phyloP scores from a whole-genome alignment of 2,797 vertebrate genomes.

The Poeciliopsis presidionis region DNA sequence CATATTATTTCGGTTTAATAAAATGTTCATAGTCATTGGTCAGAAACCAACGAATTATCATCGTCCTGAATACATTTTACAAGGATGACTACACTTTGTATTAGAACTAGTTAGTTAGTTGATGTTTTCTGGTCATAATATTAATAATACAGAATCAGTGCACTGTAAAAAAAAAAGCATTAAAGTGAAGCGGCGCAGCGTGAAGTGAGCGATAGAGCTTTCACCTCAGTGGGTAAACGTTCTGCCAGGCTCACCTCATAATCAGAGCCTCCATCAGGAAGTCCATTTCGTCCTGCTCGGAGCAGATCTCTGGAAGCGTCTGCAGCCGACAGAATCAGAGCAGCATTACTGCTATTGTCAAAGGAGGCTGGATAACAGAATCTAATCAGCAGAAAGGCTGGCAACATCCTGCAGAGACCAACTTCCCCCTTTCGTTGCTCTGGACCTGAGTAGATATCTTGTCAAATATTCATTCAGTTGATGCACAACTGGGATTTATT shows the following conservation, averaged over 20 bases:
- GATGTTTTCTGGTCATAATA: neutral
- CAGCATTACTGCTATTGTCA: slow-evolving; percentile 14
- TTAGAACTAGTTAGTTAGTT: neutral
- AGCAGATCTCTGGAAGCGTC: slow-evolving; percentile 95
- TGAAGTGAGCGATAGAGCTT: slow-evolving; percentile 2
- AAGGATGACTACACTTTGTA: neutral
- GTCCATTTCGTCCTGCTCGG: slow-evolving; percentile 92
- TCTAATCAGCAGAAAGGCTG: slow-evolving; percentile 41
- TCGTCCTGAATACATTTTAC: neutral
- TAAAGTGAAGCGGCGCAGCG: neutral
- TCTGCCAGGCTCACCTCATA: slow-evolving; percentile 84
- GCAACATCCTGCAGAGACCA: slow-evolving; percentile 9
- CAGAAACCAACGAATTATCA: neutral
- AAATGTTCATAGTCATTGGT: neutral
- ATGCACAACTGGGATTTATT: neutral
- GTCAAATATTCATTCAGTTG: neutral
- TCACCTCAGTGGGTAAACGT: neutral
- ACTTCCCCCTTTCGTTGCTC: neutral
- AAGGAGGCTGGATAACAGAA: neutral
- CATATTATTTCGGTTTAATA: neutral
- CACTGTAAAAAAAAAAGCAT: neutral
- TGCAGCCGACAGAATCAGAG: slow-evolving; percentile 62
- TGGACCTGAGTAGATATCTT: neutral
- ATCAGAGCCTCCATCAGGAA: slow-evolving; percentile 94
- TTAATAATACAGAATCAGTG: neutral